These are phyloP conservation scores for Drosophila triauraria DNA, from an alignment of 1,140 invertebrate genomes.

Conservation along the genomic window DNA sequence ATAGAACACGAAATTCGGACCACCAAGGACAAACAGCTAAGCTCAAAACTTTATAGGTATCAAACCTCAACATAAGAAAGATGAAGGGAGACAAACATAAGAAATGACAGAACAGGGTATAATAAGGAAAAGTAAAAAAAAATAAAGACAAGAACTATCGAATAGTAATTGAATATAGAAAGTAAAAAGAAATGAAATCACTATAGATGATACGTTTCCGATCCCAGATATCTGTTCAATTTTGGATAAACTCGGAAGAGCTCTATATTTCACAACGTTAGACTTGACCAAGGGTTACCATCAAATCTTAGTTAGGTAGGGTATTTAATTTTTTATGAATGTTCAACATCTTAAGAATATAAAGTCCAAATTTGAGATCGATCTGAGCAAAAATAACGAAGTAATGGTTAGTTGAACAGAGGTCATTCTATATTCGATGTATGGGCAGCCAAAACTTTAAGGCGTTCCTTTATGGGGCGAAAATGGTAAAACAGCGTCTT, in stretches of 20 bases:
- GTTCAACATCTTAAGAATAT: no score
- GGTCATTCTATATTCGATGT: no score
- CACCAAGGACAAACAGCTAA: slow-evolving; percentile 2
- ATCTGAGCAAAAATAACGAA: no score
- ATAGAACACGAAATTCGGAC: slow-evolving; percentile 12
- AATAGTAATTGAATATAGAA: slow-evolving; percentile 14
- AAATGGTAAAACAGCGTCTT: no score
- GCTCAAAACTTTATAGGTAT: slow-evolving; percentile 8
- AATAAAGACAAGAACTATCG: slow-evolving; percentile 15
- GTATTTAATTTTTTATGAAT: no score
- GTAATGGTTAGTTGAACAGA: no score
- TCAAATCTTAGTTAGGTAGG: slow-evolving; percentile 39
- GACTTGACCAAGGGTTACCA: slow-evolving; percentile 52
- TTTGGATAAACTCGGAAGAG: slow-evolving; percentile 23
- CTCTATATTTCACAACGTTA: slow-evolving; percentile 26
- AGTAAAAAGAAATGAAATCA: slow-evolving; percentile 10
- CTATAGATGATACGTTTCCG: slow-evolving; percentile 32
- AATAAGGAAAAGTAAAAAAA: no score
- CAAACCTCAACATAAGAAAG: slow-evolving; percentile 12
- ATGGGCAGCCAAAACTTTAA: no score
- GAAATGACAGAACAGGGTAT: no score
- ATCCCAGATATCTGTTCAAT: slow-evolving; percentile 20
- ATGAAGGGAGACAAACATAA: not conserved
- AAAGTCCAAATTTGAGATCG: no score
- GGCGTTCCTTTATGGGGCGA: no score